Evolutionary conservation across 2,888 invertebrate species (phyloP).

Genomic region (Synanthedon andrenaeformis): DNA sequence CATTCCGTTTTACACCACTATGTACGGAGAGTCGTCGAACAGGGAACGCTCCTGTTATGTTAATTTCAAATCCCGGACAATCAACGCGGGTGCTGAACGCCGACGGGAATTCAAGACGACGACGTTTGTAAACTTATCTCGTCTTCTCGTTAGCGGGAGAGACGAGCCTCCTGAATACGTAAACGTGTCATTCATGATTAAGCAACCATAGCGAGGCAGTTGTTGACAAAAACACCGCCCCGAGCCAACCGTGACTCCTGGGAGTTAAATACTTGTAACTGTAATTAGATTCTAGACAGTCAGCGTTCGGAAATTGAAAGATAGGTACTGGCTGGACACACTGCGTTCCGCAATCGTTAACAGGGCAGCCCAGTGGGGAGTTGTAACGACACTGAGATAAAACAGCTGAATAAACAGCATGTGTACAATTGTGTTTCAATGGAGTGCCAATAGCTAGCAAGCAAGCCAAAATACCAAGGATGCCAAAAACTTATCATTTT

Average conservation of each 20-base stretch:
- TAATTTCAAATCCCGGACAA: conserved; percentile 62
- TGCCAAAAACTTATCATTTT: too few species aligned
- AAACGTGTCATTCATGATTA: conserved; percentile 64
- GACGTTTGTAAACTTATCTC: conserved; percentile 65
- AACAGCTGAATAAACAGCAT: too few species aligned
- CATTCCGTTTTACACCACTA: conserved; percentile 18
- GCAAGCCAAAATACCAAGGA: too few species aligned
- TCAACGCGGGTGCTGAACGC: conserved; percentile 51
- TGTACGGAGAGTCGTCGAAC: conserved; percentile 14
- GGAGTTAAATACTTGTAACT: conserved; percentile 18
- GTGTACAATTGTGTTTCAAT: too few species aligned
- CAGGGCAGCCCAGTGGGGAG: too few species aligned
- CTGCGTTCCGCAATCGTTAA: too few species aligned
- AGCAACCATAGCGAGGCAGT: conserved; percentile 50
- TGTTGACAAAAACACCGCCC: conserved; percentile 48
- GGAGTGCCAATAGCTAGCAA: too few species aligned
- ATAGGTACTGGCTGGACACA: neutral
- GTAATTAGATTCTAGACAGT: conserved; percentile 11
- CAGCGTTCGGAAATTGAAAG: conserved; percentile 3
- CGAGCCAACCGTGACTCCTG: conserved; percentile 25
- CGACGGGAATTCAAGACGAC: conserved; percentile 57
- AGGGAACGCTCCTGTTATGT: conserved; percentile 47
- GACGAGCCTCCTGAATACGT: conserved; percentile 58
- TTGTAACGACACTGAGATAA: too few species aligned
- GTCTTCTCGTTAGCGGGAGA: conserved; percentile 59